Percentiles rank a stretch among this genome's conserved stretches.
phyloP scores from a whole-genome alignment of 2,113 vertebrate species.

The Odontophorus gujanensis region DNA sequence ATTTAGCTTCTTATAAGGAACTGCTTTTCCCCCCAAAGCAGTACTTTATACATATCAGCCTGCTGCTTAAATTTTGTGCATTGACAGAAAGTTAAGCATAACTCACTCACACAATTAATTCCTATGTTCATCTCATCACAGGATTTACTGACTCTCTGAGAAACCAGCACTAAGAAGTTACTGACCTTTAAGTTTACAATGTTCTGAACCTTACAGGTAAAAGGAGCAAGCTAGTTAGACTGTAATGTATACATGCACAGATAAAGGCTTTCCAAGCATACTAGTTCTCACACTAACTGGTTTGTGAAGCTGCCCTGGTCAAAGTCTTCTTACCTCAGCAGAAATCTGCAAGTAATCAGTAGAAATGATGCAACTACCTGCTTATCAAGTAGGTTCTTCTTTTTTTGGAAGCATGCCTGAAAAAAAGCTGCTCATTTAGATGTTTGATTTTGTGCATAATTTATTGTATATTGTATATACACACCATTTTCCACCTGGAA shows the following conservation, averaged over 20 bases:
- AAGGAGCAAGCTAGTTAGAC: neutral
- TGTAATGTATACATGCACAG: neutral
- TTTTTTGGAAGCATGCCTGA: constrained; percentile 23
- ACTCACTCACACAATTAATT: neutral
- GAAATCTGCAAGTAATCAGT: constrained; percentile 44
- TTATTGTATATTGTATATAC: constrained; percentile 17
- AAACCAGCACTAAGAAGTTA: neutral
- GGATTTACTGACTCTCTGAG: neutral
- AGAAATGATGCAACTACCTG: constrained; percentile 45
- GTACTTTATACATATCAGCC: neutral
- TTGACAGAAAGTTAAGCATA: neutral
- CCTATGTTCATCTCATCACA: neutral
- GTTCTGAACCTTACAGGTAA: neutral
- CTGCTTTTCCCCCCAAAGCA: neutral
- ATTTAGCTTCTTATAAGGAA: neutral
- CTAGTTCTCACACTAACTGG: neutral
- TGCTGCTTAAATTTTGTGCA: neutral
- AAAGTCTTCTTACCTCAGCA: neutral
- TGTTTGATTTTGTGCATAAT: constrained; percentile 26
- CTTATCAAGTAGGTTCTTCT: constrained; percentile 4
- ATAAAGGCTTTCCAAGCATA: neutral
- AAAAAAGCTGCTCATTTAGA: neutral
- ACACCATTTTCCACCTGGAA: constrained; percentile 60
- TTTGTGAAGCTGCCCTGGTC: neutral
- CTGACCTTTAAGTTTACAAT: neutral